Evolutionary conservation across 2,888 invertebrate genomes (phyloP).

Genomic region (Saturnia japonica): DNA sequence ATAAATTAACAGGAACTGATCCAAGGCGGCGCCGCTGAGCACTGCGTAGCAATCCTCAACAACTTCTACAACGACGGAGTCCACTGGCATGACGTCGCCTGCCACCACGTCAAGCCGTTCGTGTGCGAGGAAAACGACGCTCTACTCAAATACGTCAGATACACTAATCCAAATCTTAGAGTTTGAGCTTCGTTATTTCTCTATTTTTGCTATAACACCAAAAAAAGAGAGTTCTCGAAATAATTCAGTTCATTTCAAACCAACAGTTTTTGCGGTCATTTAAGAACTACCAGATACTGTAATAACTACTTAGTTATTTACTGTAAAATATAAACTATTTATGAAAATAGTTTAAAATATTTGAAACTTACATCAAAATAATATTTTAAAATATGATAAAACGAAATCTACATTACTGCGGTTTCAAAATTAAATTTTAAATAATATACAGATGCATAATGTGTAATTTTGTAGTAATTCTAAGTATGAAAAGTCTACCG

Average conservation of each 20-base stretch:
- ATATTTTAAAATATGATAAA: not conserved
- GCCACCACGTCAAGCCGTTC: slow-evolving; percentile 94
- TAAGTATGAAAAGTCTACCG: not conserved
- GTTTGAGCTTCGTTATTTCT: slow-evolving; percentile 71
- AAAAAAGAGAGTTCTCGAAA: slow-evolving; percentile 24
- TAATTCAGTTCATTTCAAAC: slow-evolving; percentile 1
- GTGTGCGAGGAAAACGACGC: slow-evolving; percentile 94
- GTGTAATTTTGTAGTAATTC: too few species aligned
- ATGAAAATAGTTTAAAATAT: not conserved
- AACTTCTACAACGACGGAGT: slow-evolving; percentile 96
- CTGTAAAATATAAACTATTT: too few species aligned
- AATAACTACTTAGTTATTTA: too few species aligned
- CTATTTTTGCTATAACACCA: slow-evolving; percentile 24
- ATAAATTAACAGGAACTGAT: slow-evolving; percentile 82
- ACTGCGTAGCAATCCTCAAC: slow-evolving; percentile 92
- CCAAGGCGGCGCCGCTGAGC: slow-evolving; percentile 92
- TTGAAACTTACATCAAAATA: not conserved
- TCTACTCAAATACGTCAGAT: slow-evolving; percentile 91
- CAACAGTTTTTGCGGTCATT: not conserved
- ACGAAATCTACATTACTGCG: not conserved
- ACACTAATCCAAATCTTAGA: slow-evolving; percentile 89
- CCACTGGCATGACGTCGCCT: slow-evolving; percentile 95
- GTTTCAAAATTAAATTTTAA: not conserved
- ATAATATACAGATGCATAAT: not conserved
- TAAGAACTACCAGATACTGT: not conserved